These are phyloP conservation scores for Rhyzopertha dominica DNA, from an alignment of 1,140 invertebrate species.

Conservation along the genomic window DNA sequence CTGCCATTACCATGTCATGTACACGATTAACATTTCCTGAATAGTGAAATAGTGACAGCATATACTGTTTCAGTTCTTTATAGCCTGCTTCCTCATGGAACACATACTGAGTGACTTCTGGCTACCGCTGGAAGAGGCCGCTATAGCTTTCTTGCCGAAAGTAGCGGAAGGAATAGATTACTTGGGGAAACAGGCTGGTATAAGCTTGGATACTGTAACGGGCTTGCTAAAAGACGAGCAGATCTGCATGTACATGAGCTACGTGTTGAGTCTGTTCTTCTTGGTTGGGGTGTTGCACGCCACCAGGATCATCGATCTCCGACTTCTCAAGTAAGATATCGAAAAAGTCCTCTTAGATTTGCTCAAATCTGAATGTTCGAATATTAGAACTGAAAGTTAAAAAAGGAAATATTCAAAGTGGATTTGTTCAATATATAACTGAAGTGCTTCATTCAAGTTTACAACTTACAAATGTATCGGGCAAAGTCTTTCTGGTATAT, in stretches of 20 bases:
- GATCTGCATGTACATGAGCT: constrained; percentile 15
- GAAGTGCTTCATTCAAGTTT: no score
- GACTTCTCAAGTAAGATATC: constrained; percentile 13
- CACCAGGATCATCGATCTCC: constrained; percentile 23
- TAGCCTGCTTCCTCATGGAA: constrained; percentile 19
- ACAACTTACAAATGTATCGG: no score
- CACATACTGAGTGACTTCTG: constrained; percentile 25
- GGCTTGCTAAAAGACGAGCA: constrained; percentile 10
- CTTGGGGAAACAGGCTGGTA: constrained; percentile 11
- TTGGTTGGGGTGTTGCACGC: constrained; percentile 23
- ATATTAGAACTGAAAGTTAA: no score
- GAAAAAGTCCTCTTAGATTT: no score
- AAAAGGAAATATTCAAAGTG: no score
- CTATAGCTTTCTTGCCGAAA: constrained; percentile 18
- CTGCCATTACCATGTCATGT: no score
- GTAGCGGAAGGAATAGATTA: constrained; percentile 13
- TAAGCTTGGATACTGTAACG: constrained; percentile 11
- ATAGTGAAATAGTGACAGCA: no score
- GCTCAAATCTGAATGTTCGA: no score
- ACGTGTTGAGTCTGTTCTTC: constrained; percentile 27
- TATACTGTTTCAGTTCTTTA: constrained; percentile 17
- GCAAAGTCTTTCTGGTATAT: no score
- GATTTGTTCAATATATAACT: no score
- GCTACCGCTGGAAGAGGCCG: constrained; percentile 19
- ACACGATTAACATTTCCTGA: no score